These are phyloP conservation scores for Andrena haemorrhoa DNA, from an alignment of 2,888 invertebrate genomes.

Conservation along the genomic window DNA sequence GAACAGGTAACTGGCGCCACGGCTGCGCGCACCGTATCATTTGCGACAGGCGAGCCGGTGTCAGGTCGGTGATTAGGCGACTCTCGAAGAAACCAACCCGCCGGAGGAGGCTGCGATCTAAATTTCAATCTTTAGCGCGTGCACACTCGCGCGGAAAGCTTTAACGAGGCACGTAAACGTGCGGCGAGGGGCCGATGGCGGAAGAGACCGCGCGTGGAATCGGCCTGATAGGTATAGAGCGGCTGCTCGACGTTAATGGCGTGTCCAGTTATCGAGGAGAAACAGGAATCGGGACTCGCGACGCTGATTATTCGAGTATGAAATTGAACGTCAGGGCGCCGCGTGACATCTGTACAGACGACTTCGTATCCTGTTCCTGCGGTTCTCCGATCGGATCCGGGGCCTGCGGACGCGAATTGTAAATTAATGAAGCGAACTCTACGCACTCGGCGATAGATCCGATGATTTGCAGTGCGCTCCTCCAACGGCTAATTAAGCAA, in stretches of 20 bases:
- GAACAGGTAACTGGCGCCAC: constrained; percentile 58
- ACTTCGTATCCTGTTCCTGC: background rate
- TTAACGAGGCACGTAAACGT: constrained; percentile 23
- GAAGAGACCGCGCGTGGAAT: background rate
- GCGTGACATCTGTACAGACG: constrained; percentile 21
- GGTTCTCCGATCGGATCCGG: background rate
- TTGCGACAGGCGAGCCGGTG: background rate
- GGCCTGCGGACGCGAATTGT: background rate
- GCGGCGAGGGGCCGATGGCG: constrained; percentile 1
- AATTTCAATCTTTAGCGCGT: constrained; percentile 28
- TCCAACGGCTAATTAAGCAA: background rate
- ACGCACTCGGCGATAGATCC: background rate
- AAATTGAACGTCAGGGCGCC: constrained; percentile 33
- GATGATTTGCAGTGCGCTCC: background rate
- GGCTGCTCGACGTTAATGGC: background rate
- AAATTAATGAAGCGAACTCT: constrained; percentile 6
- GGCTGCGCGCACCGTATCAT: constrained; percentile 3
- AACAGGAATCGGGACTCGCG: constrained; percentile 11
- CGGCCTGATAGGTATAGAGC: background rate
- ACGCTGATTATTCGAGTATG: constrained; percentile 18
- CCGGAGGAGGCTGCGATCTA: constrained; percentile 6
- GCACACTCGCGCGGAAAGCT: background rate
- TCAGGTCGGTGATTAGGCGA: constrained; percentile 28
- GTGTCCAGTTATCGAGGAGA: constrained; percentile 1
- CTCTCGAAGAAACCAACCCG: background rate